Conservation (phyloP, 2,113 vertebrate species). For the Rhinolophus ferrumequinum region DNA sequence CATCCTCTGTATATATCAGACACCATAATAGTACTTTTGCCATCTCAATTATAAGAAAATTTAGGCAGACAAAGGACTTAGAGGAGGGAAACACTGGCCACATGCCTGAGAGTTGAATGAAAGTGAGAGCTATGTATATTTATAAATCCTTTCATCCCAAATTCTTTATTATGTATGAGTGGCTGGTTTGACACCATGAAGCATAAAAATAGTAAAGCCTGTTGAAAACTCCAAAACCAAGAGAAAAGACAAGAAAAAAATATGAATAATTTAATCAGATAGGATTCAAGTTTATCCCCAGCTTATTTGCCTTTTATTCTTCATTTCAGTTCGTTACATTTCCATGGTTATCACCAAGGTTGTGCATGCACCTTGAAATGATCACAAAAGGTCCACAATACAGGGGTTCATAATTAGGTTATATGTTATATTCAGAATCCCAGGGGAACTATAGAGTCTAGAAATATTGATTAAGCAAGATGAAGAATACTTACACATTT, state of each 20-base stretch:
- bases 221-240: constrained; percentile 46
- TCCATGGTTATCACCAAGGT: constrained; percentile 83
- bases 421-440: constrained; percentile 86
- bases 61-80: neutral
- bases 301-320: constrained; percentile 87
- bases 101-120: neutral
- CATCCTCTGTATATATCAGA: neutral
- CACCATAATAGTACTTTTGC: neutral
- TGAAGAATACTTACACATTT: constrained; percentile 89
- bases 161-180: neutral
- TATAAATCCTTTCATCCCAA: neutral
- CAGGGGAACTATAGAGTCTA: constrained; percentile 85
- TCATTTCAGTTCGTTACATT: constrained; percentile 87
- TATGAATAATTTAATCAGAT: constrained; percentile 80
- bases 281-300: constrained; percentile 83
- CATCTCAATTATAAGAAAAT: neutral
- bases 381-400: constrained; percentile 91
- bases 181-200: neutral
- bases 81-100: neutral
- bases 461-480: constrained; percentile 86
- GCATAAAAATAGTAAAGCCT: constrained; percentile 5
- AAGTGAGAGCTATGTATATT: neutral
- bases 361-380: constrained; percentile 92
- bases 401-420: constrained; percentile 88
- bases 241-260: constrained; percentile 73